phyloP scores from a whole-genome alignment of 2,888 invertebrate species.

The Leptopilina syphax region DNA sequence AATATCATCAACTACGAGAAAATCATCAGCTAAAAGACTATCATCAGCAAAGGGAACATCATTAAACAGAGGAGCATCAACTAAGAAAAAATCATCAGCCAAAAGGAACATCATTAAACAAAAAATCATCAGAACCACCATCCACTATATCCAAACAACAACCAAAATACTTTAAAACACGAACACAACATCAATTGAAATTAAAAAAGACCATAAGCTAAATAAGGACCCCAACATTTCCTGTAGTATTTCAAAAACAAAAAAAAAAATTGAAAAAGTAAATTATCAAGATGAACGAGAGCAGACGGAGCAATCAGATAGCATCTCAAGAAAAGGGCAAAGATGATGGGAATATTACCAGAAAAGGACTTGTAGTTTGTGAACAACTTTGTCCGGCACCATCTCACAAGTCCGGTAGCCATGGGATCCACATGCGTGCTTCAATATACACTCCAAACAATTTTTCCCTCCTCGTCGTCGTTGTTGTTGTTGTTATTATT shows the following conservation, averaged over 20 bases:
- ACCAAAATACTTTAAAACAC: no score
- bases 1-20: no score
- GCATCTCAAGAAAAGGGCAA: slow-evolving; percentile 25
- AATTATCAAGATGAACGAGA: slow-evolving; percentile 26
- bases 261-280: background rate
- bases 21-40: no score
- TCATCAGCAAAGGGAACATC: no score
- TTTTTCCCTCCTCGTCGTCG: background rate
- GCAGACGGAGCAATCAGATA: slow-evolving; percentile 24
- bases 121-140: no score
- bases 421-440: slow-evolving; percentile 79
- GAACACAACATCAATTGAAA: background rate
- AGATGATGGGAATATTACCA: slow-evolving; percentile 77
- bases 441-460: slow-evolving; percentile 47
- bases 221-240: background rate
- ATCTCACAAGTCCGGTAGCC: slow-evolving; percentile 87
- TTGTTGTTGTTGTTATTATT: slow-evolving; percentile 16
- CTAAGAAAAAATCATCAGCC: no score
- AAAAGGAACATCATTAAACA: no score
- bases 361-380: slow-evolving; percentile 86
- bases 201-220: background rate
- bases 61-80: no score
- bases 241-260: background rate
- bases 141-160: no score
- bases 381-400: slow-evolving; percentile 87